Evolutionary conservation across 2,113 vertebrate genomes (phyloP).

Genomic region (Phasianus colchicus): DNA sequence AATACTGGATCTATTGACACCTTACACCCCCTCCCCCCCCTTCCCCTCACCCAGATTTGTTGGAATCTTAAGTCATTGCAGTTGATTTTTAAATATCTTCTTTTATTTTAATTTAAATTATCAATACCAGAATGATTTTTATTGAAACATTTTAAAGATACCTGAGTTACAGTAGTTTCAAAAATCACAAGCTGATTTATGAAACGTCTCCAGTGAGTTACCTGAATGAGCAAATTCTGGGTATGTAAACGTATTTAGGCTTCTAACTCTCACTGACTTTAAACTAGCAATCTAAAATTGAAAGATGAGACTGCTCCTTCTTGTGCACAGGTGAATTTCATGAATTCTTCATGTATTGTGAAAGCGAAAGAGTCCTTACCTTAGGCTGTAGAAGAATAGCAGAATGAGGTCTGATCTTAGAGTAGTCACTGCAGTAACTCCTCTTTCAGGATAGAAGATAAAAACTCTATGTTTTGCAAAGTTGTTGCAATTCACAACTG

Average conservation of each 20-base stretch:
- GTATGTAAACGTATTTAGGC: background rate
- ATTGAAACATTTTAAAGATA: background rate
- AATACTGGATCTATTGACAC: background rate
- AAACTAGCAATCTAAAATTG: background rate
- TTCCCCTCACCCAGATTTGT: background rate
- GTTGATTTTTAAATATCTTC: background rate
- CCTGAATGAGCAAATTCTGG: background rate
- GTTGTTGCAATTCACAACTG: background rate
- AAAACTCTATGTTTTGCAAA: background rate
- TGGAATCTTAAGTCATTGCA: background rate
- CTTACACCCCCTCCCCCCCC: no score
- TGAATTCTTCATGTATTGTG: background rate
- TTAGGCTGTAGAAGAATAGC: background rate
- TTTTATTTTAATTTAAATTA: background rate
- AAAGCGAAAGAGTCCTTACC: background rate
- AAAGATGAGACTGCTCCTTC: background rate
- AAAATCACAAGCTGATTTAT: background rate
- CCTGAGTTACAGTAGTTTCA: background rate
- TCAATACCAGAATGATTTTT: fast-evolving
- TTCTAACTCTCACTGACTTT: background rate
- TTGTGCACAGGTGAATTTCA: background rate
- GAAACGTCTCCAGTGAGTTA: background rate
- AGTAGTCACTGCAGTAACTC: background rate
- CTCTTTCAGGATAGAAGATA: background rate
- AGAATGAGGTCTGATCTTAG: background rate